Base-by-base conservation (phyloP, 2,888 invertebrate species). In the Agrilus biguttatus region DNA sequence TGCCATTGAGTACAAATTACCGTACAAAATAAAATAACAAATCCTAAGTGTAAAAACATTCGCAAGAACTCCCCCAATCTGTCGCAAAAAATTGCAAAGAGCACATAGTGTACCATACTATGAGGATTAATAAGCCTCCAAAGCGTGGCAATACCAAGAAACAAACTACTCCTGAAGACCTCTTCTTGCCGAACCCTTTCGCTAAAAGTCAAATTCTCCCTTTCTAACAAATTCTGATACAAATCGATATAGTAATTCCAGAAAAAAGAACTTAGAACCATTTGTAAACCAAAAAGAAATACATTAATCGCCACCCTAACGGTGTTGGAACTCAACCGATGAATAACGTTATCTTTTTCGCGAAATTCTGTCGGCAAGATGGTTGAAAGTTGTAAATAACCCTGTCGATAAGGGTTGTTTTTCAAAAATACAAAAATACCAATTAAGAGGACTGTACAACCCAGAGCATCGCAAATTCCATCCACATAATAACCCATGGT, bases 181-280 rank as follows among this genome's bases (percentile, higher is more conserved):
- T 66, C 62, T 50, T 75, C 74, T 60, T 76, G 76, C 36, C 74
- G 68, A 37, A 65, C 60, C 33, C 67, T 63, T 47, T 77, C 68
- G 23, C 70, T 68, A 13, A 71, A 68, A n/a, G 69, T 69, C 3
- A 70, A 69, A 49, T 70, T 66, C 43, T 73, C 73, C 23, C 75
- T 73, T 56, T 88, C 87, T 32, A 89, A 60, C 55, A 86, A 65
- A 52, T 83, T 77, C 53, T 87, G 85, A 57, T 86, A 89, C 5
- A 82, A 64, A 39, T 80, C 80, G 52, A 89, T 85, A 55, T 86
- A 87, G 23, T 86, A 74, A 67, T 89, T 88, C 89, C 89, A 89
- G 8, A 81, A 79, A 42, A 81, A 67, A 0, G 86, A 86, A 44
- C 83, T 82, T 0, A 86, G 61, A 39, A 84, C 58, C 59, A 88